phyloP scores from a whole-genome alignment of 2,888 invertebrate species.

The Folsomia manolachei region DNA sequence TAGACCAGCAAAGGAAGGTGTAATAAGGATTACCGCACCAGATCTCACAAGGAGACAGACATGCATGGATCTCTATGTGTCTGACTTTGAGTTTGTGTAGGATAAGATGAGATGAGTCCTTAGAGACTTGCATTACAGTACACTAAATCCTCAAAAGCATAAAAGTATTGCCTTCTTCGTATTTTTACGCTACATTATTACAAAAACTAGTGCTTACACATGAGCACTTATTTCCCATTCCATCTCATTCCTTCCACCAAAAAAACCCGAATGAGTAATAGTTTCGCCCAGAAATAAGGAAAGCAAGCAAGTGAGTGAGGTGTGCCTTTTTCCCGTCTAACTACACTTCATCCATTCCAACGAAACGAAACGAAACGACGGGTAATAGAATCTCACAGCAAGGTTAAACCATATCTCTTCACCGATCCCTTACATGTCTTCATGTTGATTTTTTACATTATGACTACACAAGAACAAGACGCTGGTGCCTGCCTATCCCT shows the following conservation, averaged over 20 bases:
- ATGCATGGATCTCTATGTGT: not conserved
- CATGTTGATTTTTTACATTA: slow-evolving; percentile 10
- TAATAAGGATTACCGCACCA: slow-evolving; percentile 2
- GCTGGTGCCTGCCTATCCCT: slow-evolving; percentile 9
- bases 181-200: not conserved
- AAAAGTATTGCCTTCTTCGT: not conserved
- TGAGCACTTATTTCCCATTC: not conserved
- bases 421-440: slow-evolving; percentile 6
- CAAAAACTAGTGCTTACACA: not conserved
- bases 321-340: slow-evolving; percentile 1
- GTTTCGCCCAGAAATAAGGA: slow-evolving; percentile 2
- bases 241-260: not conserved
- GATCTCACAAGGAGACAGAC: not conserved
- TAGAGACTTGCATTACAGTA: too few species aligned
- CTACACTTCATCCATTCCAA: too few species aligned
- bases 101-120: not conserved
- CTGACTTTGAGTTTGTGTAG: not conserved
- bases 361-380: too few species aligned
- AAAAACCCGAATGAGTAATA: slow-evolving; percentile 2
- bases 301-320: too few species aligned
- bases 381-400: slow-evolving; percentile 2
- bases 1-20: not conserved
- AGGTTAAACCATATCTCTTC: slow-evolving; percentile 7
- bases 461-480: slow-evolving; percentile 7
- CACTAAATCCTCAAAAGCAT: not conserved